Conservation (phyloP, 2,888 invertebrate species). For the Acronicta psi region DNA sequence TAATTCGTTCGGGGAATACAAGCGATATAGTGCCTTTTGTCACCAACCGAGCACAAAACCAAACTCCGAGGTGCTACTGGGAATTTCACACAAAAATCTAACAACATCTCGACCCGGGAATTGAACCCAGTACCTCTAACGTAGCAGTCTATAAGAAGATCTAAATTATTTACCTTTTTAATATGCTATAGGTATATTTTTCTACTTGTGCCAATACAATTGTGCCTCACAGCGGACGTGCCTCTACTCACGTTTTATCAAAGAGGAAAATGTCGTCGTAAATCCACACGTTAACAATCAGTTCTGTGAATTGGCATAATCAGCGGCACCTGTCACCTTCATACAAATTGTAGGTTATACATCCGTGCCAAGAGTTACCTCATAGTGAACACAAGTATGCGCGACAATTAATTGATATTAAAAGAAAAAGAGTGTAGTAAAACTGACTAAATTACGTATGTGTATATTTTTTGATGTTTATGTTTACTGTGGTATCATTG, state of each 20-base stretch:
- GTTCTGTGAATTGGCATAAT: conserved; percentile 44
- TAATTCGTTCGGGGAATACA: no score
- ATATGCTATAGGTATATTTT: no score
- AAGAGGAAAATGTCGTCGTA: conserved; percentile 35
- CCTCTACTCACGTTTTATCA: conserved; percentile 4
- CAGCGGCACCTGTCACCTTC: conserved; percentile 45
- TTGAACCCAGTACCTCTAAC: no score
- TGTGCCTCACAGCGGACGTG: background rate
- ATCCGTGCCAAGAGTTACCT: conserved; percentile 37
- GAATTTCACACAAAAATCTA: no score
- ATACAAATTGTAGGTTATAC: conserved; percentile 41
- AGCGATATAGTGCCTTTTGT: no score
- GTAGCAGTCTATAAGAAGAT: no score
- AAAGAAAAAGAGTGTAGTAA: background rate
- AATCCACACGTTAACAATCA: conserved; percentile 47
- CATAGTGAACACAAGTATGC: conserved; percentile 2
- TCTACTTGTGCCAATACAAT: background rate
- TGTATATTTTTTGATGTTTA: no score
- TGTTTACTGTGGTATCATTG: no score
- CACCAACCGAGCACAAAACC: no score
- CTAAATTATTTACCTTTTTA: no score
- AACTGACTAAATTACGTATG: background rate
- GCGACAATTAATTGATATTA: conserved; percentile 1
- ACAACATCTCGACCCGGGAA: no score
- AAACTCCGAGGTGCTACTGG: no score